These are phyloP conservation scores for Paraplagusia blochii DNA, from an alignment of 2,113 vertebrate genomes.

Conservation along the genomic window DNA sequence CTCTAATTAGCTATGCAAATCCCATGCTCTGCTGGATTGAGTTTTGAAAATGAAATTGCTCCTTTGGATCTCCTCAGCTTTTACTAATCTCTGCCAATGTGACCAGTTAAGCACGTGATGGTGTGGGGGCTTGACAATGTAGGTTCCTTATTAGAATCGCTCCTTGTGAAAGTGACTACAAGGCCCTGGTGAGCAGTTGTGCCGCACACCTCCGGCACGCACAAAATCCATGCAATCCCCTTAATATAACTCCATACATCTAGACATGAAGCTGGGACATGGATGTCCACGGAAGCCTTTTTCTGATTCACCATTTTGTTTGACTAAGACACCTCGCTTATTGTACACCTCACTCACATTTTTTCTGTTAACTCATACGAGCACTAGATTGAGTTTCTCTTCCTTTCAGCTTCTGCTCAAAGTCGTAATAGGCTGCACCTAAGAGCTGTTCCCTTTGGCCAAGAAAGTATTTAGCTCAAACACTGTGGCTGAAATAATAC, in stretches of 20 bases:
- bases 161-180: conserved; percentile 28
- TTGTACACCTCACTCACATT: conserved; percentile 14
- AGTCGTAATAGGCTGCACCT: conserved; percentile 17
- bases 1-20: conserved; percentile 77
- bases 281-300: too few relatives aligned
- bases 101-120: conserved; percentile 55
- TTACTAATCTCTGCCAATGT: conserved; percentile 60
- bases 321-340: not conserved
- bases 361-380: conserved; percentile 7
- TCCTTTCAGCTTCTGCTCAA: too few relatives aligned
- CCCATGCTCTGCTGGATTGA: conserved; percentile 66
- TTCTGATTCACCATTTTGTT: too few relatives aligned
- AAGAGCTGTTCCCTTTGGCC: conserved; percentile 32
- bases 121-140: conserved; percentile 63
- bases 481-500: conserved; percentile 45
- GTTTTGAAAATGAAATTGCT: conserved; percentile 70
- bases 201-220: conserved; percentile 20
- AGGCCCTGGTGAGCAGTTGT: conserved; percentile 52
- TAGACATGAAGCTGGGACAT: too few relatives aligned
- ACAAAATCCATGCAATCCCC: not conserved
- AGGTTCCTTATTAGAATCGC: conserved; percentile 55
- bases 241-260: too few relatives aligned
- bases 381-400: conserved; percentile 6
- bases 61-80: conserved; percentile 68
- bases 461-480: conserved; percentile 49